Evolutionary conservation across 2,113 vertebrate species (phyloP).

Genomic region (Passer montanus): DNA sequence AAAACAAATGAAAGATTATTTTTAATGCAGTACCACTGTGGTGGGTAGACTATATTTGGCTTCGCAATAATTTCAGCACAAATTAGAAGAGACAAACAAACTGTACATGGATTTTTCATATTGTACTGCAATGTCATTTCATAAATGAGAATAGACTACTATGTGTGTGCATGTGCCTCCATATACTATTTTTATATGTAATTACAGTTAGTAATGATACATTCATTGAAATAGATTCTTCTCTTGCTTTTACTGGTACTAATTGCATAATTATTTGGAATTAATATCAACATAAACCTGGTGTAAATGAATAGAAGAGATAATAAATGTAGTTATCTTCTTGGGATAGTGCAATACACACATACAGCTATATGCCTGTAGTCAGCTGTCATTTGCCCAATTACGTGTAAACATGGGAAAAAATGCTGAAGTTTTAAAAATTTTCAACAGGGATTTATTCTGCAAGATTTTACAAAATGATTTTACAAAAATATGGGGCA

Average conservation of each 20-base stretch:
- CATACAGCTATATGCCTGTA: neutral
- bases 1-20: conserved; percentile 65
- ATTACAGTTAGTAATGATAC: neutral
- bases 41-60: conserved; percentile 15
- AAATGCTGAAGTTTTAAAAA: neutral
- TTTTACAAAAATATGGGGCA: neutral
- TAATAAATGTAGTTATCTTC: neutral
- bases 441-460: neutral
- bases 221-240: neutral
- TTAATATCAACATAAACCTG: neutral
- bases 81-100: conserved; percentile 62
- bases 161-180: neutral
- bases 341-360: neutral
- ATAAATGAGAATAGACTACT: conserved; percentile 34
- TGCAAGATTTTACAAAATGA: neutral
- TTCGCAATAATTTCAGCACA: conserved; percentile 46
- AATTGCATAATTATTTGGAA: conserved; percentile 40
- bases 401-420: neutral
- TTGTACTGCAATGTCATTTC: neutral
- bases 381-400: neutral
- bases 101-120: conserved; percentile 41
- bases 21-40: conserved; percentile 42
- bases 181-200: neutral
- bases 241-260: neutral
- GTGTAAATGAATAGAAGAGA: neutral